Conservation (phyloP, 2,113 vertebrate genomes). For the Dryoscopus gambensis region DNA sequence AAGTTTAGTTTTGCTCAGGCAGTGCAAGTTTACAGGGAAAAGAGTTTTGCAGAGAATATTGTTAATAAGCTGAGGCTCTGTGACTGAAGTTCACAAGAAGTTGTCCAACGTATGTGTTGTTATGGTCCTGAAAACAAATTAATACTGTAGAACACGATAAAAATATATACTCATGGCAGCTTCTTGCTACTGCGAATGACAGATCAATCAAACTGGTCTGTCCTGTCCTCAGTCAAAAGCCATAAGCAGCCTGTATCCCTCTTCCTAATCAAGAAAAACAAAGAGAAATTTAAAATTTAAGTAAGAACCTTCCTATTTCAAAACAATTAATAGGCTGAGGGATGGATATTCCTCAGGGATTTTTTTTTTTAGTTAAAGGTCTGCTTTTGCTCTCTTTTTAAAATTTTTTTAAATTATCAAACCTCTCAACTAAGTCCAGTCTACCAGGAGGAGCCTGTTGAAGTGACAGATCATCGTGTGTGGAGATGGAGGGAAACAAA, state of each 20-base stretch:
- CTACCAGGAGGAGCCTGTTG: not conserved
- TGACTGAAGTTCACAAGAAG: not conserved
- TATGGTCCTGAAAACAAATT: not conserved
- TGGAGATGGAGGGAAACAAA: not conserved
- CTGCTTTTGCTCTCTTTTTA: not conserved
- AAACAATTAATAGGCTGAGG: not conserved
- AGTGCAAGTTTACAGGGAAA: not conserved
- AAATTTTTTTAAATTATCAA: not conserved
- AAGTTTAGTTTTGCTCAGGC: not conserved
- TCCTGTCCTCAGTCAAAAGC: not conserved
- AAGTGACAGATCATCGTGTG: not conserved
- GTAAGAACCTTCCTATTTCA: not conserved
- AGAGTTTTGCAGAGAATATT: not conserved
- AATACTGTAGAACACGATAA: not conserved
- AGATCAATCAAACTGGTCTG: not conserved
- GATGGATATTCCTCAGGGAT: not conserved
- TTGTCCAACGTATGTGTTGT: fast-evolving
- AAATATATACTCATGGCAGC: not conserved
- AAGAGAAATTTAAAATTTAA: not conserved
- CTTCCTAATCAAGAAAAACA: not conserved
- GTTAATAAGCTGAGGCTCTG: not conserved
- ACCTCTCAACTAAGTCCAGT: not conserved
- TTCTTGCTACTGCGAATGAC: not conserved
- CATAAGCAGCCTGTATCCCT: not conserved
- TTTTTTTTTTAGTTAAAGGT: not conserved